These are phyloP conservation scores for Malurus melanocephalus DNA, from an alignment of 2,113 vertebrate species.

Conservation along the genomic window DNA sequence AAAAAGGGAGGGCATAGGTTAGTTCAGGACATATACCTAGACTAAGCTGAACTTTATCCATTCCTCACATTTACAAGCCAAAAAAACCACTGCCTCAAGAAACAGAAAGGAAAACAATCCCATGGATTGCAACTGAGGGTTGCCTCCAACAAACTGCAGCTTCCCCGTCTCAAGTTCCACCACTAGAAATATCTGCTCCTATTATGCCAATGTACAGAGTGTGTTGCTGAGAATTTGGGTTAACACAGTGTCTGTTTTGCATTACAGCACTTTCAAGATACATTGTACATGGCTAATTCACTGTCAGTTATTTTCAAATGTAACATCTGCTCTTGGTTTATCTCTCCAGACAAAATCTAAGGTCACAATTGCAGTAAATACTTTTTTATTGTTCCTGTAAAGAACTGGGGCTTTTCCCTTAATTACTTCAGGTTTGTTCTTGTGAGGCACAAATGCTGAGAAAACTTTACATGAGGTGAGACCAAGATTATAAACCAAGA, in stretches of 20 bases:
- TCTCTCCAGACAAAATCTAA: background rate
- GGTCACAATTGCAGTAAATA: background rate
- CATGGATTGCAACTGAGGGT: background rate
- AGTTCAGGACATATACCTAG: background rate
- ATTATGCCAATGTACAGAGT: background rate
- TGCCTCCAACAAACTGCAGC: background rate
- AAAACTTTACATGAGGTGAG: background rate
- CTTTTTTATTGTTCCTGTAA: background rate
- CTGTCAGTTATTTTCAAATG: background rate
- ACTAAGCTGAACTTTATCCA: background rate
- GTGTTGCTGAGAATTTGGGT: background rate
- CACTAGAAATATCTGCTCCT: background rate
- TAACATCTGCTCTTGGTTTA: background rate
- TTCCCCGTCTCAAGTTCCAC: background rate
- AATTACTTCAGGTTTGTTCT: background rate
- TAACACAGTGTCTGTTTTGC: background rate
- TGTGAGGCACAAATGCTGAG: background rate
- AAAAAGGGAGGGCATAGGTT: background rate
- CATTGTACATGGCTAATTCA: background rate
- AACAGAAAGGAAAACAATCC: background rate
- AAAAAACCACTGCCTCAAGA: background rate
- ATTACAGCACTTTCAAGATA: background rate
- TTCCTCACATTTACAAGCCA: background rate
- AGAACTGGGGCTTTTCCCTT: background rate
- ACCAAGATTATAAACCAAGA: background rate